These are phyloP conservation scores for Sakesphorus luctuosus DNA, from an alignment of 2,113 vertebrate genomes.

Conservation along the genomic window DNA sequence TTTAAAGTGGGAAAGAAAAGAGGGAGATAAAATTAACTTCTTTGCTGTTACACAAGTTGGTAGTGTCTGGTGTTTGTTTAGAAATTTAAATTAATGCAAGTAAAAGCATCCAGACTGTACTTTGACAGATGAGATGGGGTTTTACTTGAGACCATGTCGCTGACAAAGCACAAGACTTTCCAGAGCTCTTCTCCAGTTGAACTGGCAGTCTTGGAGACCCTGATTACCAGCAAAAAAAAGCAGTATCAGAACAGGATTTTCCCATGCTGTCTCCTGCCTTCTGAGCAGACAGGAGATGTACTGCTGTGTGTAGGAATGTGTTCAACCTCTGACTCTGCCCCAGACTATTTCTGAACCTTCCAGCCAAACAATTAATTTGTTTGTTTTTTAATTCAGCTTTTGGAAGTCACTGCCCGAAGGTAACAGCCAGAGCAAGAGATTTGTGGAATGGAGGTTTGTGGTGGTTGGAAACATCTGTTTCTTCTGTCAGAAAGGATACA, in stretches of 20 bases:
- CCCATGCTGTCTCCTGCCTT: neutral
- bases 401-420: neutral
- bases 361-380: neutral
- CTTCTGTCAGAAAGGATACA: neutral
- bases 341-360: neutral
- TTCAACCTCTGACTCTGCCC: neutral
- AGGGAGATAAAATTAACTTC: neutral
- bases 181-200: neutral
- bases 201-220: neutral
- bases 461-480: conserved; percentile 26
- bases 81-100: neutral
- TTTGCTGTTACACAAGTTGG: neutral
- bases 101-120: neutral
- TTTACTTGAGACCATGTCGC: neutral
- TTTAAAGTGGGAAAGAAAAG: neutral
- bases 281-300: neutral
- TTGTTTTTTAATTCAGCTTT: neutral
- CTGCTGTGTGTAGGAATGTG: neutral
- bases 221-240: neutral
- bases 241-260: neutral
- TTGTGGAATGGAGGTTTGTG: neutral
- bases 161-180: conserved; percentile 25
- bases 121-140: neutral
- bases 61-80: conserved; percentile 1
- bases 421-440: neutral